A percentile compares a stretch with the other conserved stretches of the same genome.
Conservation (phyloP, 2,888 invertebrate genomes). For the Heliconius ismenius region DNA sequence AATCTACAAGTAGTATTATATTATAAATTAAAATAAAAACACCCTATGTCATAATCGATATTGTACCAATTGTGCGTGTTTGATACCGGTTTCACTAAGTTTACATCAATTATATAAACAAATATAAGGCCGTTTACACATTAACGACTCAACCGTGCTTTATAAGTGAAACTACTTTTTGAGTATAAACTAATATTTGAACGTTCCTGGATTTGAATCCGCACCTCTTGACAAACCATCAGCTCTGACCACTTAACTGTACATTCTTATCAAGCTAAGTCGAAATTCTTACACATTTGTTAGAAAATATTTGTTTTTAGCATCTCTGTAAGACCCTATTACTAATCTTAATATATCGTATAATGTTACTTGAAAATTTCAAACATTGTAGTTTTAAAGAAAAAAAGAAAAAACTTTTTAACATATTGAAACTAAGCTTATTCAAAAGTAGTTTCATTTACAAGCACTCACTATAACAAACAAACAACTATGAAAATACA, state of each 20-base stretch:
- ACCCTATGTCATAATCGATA: conserved; percentile 46
- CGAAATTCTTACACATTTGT: neutral
- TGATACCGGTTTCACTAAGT: conserved; percentile 45
- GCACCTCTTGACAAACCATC: too few relatives aligned
- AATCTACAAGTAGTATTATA: conserved; percentile 50
- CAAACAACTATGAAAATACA: conserved; percentile 5
- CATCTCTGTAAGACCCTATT: neutral
- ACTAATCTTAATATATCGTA: neutral
- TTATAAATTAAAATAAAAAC: conserved; percentile 40
- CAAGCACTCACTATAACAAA: neutral
- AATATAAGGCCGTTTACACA: conserved; percentile 11
- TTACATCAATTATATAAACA: conserved; percentile 2
- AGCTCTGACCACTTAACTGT: too few relatives aligned
- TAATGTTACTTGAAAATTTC: neutral
- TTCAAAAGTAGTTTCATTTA: neutral
- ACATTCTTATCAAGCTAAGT: too few relatives aligned
- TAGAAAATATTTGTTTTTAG: neutral
- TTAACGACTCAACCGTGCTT: conserved; percentile 1
- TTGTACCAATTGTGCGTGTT: conserved; percentile 62
- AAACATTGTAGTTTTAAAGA: neutral
- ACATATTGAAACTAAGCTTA: neutral
- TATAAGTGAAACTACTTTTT: conserved; percentile 6
- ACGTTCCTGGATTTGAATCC: too few relatives aligned
- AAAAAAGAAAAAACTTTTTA: neutral
- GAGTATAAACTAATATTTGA: too few relatives aligned